Conservation (phyloP, 2,113 vertebrate genomes). For the Catharus bicknelli region DNA sequence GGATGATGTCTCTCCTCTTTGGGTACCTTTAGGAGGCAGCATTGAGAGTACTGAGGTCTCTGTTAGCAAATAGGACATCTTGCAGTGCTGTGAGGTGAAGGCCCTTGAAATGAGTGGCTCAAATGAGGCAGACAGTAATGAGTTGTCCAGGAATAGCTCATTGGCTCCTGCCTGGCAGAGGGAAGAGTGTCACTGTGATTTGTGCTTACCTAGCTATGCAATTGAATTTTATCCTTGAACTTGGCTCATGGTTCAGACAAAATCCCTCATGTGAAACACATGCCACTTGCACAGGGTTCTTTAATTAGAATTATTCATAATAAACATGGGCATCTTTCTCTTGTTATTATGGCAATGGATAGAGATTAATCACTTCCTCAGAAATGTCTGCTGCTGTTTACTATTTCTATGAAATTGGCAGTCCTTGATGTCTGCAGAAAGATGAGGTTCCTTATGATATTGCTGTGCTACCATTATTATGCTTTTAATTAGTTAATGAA, state of each 20-base stretch:
- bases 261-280: neutral
- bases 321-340: neutral
- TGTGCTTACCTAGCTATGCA: neutral
- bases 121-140: neutral
- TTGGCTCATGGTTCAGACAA: neutral
- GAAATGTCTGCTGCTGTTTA: slow-evolving; percentile 6
- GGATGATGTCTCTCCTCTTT: neutral
- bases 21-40: neutral
- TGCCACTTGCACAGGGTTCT: neutral
- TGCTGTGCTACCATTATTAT: neutral
- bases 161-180: neutral
- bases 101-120: neutral
- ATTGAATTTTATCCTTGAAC: neutral
- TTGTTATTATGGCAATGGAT: neutral
- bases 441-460: neutral
- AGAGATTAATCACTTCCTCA: slow-evolving; percentile 2
- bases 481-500: slow-evolving; percentile 5
- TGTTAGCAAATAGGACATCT: neutral
- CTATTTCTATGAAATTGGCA: neutral
- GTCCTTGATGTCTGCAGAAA: neutral
- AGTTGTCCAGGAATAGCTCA: neutral
- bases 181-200: neutral
- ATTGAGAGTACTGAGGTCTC: neutral
- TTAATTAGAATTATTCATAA: slow-evolving; percentile 6
- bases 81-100: neutral